Percentiles rank a stretch among this genome's conserved stretches.
Evolutionary conservation across 2,797 vertebrate species (phyloP).

Genomic region (Brachyalestes nurse): DNA sequence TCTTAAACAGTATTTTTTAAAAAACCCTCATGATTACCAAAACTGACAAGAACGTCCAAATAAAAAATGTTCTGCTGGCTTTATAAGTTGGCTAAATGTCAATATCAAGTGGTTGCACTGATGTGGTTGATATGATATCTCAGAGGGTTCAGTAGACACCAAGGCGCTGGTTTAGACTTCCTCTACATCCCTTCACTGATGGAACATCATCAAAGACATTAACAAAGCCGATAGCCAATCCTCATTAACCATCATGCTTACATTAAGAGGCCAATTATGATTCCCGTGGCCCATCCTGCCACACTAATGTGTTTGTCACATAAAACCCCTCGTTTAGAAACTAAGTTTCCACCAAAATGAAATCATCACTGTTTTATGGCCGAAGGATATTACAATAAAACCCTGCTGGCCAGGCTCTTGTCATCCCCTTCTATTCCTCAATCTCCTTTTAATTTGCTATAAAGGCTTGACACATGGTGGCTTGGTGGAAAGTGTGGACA

Average conservation of each 20-base stretch:
- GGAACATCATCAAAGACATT: background rate
- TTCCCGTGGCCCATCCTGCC: background rate
- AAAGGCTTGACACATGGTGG: conserved; percentile 37
- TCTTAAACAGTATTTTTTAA: background rate
- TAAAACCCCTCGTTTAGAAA: conserved; percentile 36
- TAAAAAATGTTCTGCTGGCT: background rate
- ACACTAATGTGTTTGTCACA: conserved; percentile 32
- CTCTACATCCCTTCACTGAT: conserved; percentile 4
- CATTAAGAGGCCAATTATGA: conserved; percentile 14
- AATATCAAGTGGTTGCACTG: background rate
- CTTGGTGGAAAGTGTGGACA: conserved; percentile 43
- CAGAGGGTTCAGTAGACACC: conserved; percentile 19
- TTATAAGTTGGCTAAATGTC: background rate
- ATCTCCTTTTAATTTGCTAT: background rate
- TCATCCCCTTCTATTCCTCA: conserved; percentile 32
- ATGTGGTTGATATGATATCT: background rate
- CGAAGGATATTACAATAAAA: conserved; percentile 27
- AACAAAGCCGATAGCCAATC: conserved; percentile 10
- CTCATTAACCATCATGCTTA: conserved; percentile 33
- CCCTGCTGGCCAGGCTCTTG: conserved; percentile 20
- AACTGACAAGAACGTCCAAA: background rate
- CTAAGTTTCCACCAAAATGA: conserved; percentile 50
- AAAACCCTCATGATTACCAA: background rate
- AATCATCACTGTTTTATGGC: conserved; percentile 45
- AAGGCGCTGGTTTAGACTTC: conserved; percentile 2